Evolutionary conservation across 2,888 invertebrate species (phyloP).

Genomic region (Oxycera nigricornis): DNA sequence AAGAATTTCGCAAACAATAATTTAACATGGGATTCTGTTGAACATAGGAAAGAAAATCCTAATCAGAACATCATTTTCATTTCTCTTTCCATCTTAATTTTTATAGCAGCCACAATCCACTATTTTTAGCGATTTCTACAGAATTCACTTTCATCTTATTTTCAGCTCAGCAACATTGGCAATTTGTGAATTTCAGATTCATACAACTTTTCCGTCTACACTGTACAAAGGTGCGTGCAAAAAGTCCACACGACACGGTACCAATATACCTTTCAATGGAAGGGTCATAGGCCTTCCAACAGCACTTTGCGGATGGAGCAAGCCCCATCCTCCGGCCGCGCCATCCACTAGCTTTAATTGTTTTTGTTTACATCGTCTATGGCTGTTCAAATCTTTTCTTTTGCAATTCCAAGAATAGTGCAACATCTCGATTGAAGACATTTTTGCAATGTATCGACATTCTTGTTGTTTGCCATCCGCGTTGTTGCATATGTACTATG

Average conservation of each 20-base stretch:
- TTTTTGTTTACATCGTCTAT: neutral
- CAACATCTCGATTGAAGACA: neutral
- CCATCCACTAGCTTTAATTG: no score
- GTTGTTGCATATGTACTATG: neutral
- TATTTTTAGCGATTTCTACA: no score
- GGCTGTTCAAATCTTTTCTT: neutral
- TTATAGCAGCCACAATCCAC: no score
- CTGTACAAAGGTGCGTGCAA: neutral
- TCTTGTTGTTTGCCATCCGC: neutral
- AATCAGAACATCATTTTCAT: no score
- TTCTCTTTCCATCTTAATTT: no score
- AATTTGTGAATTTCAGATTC: no score
- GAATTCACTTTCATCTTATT: no score
- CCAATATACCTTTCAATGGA: neutral
- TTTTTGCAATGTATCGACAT: neutral
- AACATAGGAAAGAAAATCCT: no score
- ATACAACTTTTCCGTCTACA: neutral
- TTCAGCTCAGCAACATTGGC: no score
- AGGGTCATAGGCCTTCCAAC: constrained; percentile 18
- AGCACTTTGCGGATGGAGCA: neutral
- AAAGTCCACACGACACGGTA: no score
- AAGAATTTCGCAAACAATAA: no score
- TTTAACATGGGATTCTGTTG: no score
- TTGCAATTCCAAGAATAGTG: neutral
- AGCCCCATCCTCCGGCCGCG: neutral